Evolutionary conservation across 2,888 invertebrate genomes (phyloP), one percentile per base, ranked within the genome.

Genomic region (Noctua pronuba): DNA sequence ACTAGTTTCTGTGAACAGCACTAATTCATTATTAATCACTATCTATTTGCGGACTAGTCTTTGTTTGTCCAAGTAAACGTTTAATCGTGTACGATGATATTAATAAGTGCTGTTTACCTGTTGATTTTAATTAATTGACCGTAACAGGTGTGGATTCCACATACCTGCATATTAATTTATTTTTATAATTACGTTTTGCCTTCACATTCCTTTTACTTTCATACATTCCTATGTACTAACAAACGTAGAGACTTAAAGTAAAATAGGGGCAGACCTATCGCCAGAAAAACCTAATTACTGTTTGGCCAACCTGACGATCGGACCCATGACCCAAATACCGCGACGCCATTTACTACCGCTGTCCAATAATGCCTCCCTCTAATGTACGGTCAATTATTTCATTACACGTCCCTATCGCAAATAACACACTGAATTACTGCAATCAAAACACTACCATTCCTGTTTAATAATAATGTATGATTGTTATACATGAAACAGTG

Each of bases 361-460:
- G 21, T n/a, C 67, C 84, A 55, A 71, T 62, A 80, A 79, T n/a
- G 55, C 31, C 46, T 35, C 24, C 71, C 80, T n/a, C 60, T 78
- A 70, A 66, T 46, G 44, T 38, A 28, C 38, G 24, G 35, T 24
- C 71, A 71, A 81, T 84, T 85, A 82, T 70, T 75, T 85, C 58
- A 82, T 85, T 75, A 85, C 75, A 82, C 85, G 82, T 75, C 76
- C 72, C 11, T 52, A 38, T 67, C 49, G n/a, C 55, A 85, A 71
- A 75, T 85, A 82, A 85, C 31, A 46, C 67, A 28, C 52, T 64
- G 52, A 76, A 74, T 64, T 49, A 69, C 49, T 44, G 52, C 69
- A 80, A 77, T 75, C 73, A 84, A 73, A 73, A 70, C 46, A 80
- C 44, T 60, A 35, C 52, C 58, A 76, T 69, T 75, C 31, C 44